Evolutionary conservation across 2,888 invertebrate species (phyloP).

Genomic region (Pogonocherus hispidulus): DNA sequence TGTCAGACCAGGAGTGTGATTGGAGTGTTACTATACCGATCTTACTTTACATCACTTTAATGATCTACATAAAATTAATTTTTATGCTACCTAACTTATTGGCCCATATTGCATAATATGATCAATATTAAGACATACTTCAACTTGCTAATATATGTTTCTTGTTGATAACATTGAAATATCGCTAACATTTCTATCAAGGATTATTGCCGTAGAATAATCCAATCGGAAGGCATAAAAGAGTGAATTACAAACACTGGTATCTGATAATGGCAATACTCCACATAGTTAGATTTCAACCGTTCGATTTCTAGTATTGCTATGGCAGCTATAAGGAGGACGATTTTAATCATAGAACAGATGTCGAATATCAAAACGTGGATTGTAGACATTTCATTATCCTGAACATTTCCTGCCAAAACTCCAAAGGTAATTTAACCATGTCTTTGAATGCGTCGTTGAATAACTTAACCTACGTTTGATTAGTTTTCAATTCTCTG

Average conservation of each 20-base stretch:
- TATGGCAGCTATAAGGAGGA: slow-evolving; percentile 53
- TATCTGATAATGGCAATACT: slow-evolving; percentile 45
- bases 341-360: slow-evolving; percentile 55
- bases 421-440: too few relatives aligned
- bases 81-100: too few relatives aligned
- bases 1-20: too few relatives aligned
- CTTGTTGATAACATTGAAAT: slow-evolving; percentile 14
- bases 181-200: slow-evolving; percentile 18
- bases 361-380: slow-evolving; percentile 49
- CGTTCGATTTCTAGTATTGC: slow-evolving; percentile 54
- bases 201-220: slow-evolving; percentile 27
- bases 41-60: too few relatives aligned
- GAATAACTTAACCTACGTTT: slow-evolving; percentile 24
- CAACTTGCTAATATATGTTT: too few relatives aligned
- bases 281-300: slow-evolving; percentile 54
- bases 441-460: slow-evolving; percentile 26
- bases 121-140: too few relatives aligned
- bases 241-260: slow-evolving; percentile 43
- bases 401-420: slow-evolving; percentile 43
- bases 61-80: too few relatives aligned
- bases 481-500: slow-evolving; percentile 36
- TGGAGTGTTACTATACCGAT: too few relatives aligned
- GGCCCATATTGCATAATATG: too few relatives aligned
- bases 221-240: slow-evolving; percentile 34
- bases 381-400: slow-evolving; percentile 56